These are phyloP conservation scores for Arion vulgaris DNA, from an alignment of 1,140 invertebrate genomes.

Conservation along the genomic window DNA sequence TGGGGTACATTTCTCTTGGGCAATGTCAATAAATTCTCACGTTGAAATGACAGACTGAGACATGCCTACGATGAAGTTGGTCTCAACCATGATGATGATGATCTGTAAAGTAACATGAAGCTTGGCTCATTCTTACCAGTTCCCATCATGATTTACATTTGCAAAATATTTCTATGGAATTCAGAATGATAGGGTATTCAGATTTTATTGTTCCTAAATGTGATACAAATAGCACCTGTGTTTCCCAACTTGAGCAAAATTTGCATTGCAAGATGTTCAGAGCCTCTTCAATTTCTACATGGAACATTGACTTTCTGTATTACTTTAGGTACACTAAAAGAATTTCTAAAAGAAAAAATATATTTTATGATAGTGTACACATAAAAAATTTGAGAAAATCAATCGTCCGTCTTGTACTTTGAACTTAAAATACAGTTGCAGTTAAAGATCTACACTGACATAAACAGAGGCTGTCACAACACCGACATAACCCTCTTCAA, in stretches of 20 bases:
- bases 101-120: too few species aligned
- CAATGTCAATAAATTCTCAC: too few species aligned
- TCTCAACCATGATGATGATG: too few species aligned
- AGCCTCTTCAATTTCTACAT: too few species aligned
- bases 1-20: too few species aligned
- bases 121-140: too few species aligned
- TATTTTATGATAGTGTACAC: background rate
- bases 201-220: background rate
- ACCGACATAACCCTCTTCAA: conserved; percentile 20
- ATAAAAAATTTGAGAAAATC: too few species aligned
- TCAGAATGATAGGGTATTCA: background rate
- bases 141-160: background rate
- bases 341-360: background rate
- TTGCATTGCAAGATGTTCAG: too few species aligned
- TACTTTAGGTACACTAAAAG: background rate
- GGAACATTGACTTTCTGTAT: background rate
- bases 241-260: background rate
- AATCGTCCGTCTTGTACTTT: background rate
- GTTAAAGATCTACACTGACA: background rate
- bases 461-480: background rate
- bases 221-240: background rate
- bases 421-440: background rate
- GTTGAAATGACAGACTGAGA: too few species aligned
- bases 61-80: too few species aligned
- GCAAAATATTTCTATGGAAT: background rate